Percentiles rank a stretch among this genome's conserved stretches.
Evolutionary conservation across 1,140 invertebrate genomes (phyloP).

Genomic region (Lordiphosa clarofinis): DNA sequence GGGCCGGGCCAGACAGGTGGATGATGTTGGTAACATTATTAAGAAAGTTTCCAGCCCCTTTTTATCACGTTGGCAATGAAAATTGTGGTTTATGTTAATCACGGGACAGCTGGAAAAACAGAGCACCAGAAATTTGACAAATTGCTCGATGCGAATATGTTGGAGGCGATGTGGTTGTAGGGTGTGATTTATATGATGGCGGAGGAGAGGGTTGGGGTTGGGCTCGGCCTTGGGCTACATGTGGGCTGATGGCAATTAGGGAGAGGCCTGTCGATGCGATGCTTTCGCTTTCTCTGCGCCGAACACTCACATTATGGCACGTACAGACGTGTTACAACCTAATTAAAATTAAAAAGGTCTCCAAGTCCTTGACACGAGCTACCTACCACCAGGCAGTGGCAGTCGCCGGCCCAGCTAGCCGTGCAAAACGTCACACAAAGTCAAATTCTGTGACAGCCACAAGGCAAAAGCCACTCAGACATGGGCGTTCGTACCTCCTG

Average conservation of each 20-base stretch:
- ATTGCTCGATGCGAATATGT: constrained; percentile 47
- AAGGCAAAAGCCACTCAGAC: constrained; percentile 68
- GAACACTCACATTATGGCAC: constrained; percentile 58
- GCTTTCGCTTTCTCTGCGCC: constrained; percentile 31
- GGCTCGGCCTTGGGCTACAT: constrained; percentile 10
- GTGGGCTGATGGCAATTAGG: constrained; percentile 54
- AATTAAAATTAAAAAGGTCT: constrained; percentile 68
- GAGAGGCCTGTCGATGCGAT: constrained; percentile 37
- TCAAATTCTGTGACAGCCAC: constrained; percentile 66
- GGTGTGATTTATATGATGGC: constrained; percentile 61
- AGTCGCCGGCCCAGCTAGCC: constrained; percentile 10
- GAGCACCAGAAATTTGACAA: constrained; percentile 61
- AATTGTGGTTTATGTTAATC: constrained; percentile 72
- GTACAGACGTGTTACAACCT: constrained; percentile 73
- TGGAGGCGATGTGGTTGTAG: constrained; percentile 14
- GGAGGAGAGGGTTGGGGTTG: constrained; percentile 1
- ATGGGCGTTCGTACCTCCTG: constrained; percentile 30
- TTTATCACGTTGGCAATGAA: constrained; percentile 47
- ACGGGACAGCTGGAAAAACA: constrained; percentile 38
- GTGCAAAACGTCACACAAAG: constrained; percentile 61
- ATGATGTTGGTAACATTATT: constrained; percentile 50
- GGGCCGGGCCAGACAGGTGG: constrained; percentile 43
- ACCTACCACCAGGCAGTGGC: constrained; percentile 5
- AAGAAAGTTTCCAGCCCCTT: constrained; percentile 54
- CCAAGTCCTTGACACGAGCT: constrained; percentile 71